Evolutionary conservation across 2,797 vertebrate genomes (phyloP).

Genomic region (Cossypha heuglini): DNA sequence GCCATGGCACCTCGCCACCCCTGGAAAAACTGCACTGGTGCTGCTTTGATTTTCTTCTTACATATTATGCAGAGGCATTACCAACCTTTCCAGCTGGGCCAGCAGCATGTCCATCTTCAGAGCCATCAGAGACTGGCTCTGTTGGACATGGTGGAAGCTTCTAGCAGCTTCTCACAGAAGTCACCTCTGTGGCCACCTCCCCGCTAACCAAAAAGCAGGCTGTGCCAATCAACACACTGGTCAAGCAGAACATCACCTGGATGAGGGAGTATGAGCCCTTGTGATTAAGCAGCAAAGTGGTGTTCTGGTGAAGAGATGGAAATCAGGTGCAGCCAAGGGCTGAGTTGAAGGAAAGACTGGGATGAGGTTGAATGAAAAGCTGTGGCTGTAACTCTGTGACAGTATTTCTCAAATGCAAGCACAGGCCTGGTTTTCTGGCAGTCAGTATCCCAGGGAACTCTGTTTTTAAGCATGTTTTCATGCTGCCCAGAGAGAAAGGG

Average conservation of each 20-base stretch:
- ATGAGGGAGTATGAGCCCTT: background rate
- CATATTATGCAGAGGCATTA: background rate
- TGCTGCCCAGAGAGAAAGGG: background rate
- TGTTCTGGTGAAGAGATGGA: background rate
- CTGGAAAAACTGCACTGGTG: rapidly evolving
- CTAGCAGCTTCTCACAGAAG: background rate
- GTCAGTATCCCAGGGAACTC: background rate
- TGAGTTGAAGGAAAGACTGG: background rate
- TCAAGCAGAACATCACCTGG: background rate
- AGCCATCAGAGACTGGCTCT: background rate
- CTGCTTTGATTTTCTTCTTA: background rate
- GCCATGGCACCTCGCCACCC: background rate
- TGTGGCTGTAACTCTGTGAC: background rate
- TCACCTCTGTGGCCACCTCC: background rate
- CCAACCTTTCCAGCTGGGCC: background rate
- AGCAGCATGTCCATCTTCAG: background rate
- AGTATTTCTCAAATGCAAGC: background rate
- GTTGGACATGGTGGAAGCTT: background rate
- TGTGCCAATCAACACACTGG: background rate
- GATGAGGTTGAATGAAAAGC: background rate
- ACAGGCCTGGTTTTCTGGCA: background rate
- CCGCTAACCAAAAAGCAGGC: background rate
- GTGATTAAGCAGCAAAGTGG: background rate
- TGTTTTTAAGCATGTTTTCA: background rate
- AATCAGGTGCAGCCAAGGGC: background rate